A percentile compares a stretch with the other conserved stretches of the same genome.
Evolutionary conservation across 1,140 invertebrate species (phyloP).

Genomic region (Antheraea mylitta): DNA sequence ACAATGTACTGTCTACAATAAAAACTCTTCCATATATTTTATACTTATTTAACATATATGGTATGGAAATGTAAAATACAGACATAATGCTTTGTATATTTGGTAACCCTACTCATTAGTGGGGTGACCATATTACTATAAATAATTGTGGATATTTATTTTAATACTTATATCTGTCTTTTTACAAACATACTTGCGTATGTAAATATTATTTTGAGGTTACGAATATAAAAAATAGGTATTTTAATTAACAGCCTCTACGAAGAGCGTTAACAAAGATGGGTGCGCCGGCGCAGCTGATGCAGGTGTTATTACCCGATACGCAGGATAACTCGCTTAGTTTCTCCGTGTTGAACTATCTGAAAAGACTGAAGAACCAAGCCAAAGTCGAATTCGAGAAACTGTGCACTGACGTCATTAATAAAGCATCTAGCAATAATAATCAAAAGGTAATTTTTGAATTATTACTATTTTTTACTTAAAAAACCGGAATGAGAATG

Average conservation of each 20-base stretch:
- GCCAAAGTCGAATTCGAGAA: constrained; percentile 97
- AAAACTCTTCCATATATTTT: too few relatives aligned
- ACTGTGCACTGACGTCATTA: constrained; percentile 83
- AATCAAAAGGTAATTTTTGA: constrained; percentile 55
- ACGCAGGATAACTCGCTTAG: constrained; percentile 86
- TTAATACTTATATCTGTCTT: too few relatives aligned
- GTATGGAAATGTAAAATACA: too few relatives aligned
- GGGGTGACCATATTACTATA: too few relatives aligned
- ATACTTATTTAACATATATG: too few relatives aligned
- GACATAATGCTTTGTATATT: too few relatives aligned
- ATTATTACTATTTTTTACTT: neutral
- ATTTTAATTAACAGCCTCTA: constrained; percentile 83
- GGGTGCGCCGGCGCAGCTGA: constrained; percentile 89
- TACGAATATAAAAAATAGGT: neutral
- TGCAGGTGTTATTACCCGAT: constrained; percentile 92
- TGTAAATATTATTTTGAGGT: neutral
- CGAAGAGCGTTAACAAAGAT: constrained; percentile 94
- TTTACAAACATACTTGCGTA: neutral
- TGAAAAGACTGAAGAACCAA: constrained; percentile 97
- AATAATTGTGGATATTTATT: too few relatives aligned
- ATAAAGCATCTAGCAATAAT: constrained; percentile 69
- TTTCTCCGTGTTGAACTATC: constrained; percentile 95
- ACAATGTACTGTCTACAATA: too few relatives aligned
- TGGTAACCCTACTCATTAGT: too few relatives aligned
- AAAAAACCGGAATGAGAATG: too few relatives aligned